Conservation (phyloP, 2,888 invertebrate species). For the Isoperla grammatica region DNA sequence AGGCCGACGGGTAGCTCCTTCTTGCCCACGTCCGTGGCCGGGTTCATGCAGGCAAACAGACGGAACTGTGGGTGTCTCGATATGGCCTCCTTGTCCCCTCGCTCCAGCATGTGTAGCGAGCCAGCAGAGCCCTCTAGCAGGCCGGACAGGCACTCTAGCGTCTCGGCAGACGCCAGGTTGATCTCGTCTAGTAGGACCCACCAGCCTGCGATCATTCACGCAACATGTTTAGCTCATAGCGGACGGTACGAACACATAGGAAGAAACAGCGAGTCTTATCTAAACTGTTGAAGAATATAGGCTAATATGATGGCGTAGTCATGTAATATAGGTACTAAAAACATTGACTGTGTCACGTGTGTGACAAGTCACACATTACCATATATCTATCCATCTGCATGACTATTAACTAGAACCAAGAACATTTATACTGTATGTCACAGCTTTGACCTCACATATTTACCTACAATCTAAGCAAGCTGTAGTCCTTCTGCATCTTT, state of each 20-base stretch:
- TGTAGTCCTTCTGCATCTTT: too few relatives aligned
- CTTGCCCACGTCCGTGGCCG: slow-evolving; percentile 97
- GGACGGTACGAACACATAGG: slow-evolving; percentile 7
- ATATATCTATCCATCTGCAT: too few relatives aligned
- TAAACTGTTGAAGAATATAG: background rate
- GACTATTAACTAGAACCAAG: too few relatives aligned
- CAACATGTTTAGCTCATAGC: too few relatives aligned
- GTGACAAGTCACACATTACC: too few relatives aligned
- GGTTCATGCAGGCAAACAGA: slow-evolving; percentile 99
- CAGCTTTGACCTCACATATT: too few relatives aligned
- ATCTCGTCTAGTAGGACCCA: slow-evolving; percentile 99
- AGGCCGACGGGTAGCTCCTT: slow-evolving; percentile 89
- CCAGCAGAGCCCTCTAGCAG: slow-evolving; percentile 77
- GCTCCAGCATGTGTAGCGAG: slow-evolving; percentile 77
- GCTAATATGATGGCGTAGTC: background rate
- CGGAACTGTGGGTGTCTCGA: slow-evolving; percentile 80
- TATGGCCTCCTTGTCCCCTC: slow-evolving; percentile 82
- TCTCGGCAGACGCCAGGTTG: slow-evolving; percentile 95
- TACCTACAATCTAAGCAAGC: too few relatives aligned
- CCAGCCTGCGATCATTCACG: slow-evolving; percentile 58
- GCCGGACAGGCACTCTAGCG: slow-evolving; percentile 88
- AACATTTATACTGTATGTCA: too few relatives aligned
- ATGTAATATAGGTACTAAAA: too few relatives aligned
- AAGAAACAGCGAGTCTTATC: slow-evolving; percentile 8
- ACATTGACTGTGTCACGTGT: too few relatives aligned